Evolutionary conservation across 2,888 invertebrate genomes (phyloP).

Genomic region (Limnephilus lunatus): DNA sequence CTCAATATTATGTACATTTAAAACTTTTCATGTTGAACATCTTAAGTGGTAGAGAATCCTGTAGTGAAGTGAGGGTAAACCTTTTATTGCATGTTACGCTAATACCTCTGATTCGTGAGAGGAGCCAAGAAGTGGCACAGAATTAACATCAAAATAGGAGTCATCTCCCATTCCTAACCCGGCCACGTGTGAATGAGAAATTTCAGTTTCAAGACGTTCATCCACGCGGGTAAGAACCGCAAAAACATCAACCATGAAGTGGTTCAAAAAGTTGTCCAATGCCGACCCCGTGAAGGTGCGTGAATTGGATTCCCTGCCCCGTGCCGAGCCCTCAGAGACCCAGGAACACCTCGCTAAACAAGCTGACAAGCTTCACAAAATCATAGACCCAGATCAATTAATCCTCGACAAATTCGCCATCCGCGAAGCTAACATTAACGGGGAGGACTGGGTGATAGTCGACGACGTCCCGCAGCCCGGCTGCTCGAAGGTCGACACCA

Average conservation of each 20-base stretch:
- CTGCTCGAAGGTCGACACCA: not conserved
- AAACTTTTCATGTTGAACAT: not conserved
- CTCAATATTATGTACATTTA: not conserved
- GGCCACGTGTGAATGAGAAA: slow-evolving; percentile 77
- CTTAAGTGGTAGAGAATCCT: not conserved
- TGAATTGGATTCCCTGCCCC: slow-evolving; percentile 45
- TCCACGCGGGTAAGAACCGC: slow-evolving; percentile 81
- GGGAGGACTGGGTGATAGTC: slow-evolving; percentile 60
- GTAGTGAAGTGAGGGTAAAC: not conserved
- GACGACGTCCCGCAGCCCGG: slow-evolving; percentile 44
- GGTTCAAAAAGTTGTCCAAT: slow-evolving; percentile 82
- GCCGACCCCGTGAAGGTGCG: slow-evolving; percentile 76
- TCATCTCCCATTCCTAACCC: not conserved
- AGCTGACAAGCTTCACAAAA: slow-evolving; percentile 50
- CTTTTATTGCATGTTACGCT: not conserved
- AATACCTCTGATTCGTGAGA: not conserved
- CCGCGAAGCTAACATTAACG: slow-evolving; percentile 48
- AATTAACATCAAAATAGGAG: not conserved
- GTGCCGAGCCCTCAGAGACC: slow-evolving; percentile 27
- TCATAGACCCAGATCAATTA: slow-evolving; percentile 49
- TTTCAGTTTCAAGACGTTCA: slow-evolving; percentile 79
- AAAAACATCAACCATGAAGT: slow-evolving; percentile 79
- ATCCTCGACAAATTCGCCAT: slow-evolving; percentile 33
- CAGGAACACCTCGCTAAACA: slow-evolving; percentile 48
- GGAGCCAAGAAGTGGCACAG: not conserved